Percentiles rank a stretch among this genome's conserved stretches.
Conservation (phyloP, 2,113 vertebrate genomes). For the Hepsetus odoe region DNA sequence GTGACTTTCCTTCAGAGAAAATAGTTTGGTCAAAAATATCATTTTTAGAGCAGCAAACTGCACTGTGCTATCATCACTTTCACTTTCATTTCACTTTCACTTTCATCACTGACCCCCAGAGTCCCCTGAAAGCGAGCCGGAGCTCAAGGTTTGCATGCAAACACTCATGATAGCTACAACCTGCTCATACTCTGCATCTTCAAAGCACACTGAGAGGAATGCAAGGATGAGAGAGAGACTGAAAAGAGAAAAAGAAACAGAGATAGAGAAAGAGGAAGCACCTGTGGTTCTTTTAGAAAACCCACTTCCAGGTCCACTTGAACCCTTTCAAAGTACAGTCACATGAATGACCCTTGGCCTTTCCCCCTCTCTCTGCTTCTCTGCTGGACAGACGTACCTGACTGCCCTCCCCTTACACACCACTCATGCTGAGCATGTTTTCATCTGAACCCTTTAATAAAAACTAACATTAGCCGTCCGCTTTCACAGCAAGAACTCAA, state of each 20-base stretch:
- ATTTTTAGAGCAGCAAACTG: conserved; percentile 20
- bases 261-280: conserved; percentile 7
- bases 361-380: background rate
- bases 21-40: conserved; percentile 8
- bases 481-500: background rate
- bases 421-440: background rate
- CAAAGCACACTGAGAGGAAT: conserved; percentile 2
- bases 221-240: background rate
- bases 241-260: background rate
- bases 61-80: background rate
- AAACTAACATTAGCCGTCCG: conserved; percentile 8
- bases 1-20: conserved; percentile 6
- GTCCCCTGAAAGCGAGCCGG: background rate
- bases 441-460: background rate
- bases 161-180: background rate
- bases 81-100: conserved; percentile 1
- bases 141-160: background rate
- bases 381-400: background rate
- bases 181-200: conserved; percentile 1
- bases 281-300: conserved; percentile 13
- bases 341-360: background rate
- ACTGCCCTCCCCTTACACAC: background rate
- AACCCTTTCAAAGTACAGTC: background rate
- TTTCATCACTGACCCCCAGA: background rate
- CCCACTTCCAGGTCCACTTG: background rate